Evolutionary conservation across 1,140 invertebrate genomes (phyloP).

Genomic region (Drosophila albomicans): DNA sequence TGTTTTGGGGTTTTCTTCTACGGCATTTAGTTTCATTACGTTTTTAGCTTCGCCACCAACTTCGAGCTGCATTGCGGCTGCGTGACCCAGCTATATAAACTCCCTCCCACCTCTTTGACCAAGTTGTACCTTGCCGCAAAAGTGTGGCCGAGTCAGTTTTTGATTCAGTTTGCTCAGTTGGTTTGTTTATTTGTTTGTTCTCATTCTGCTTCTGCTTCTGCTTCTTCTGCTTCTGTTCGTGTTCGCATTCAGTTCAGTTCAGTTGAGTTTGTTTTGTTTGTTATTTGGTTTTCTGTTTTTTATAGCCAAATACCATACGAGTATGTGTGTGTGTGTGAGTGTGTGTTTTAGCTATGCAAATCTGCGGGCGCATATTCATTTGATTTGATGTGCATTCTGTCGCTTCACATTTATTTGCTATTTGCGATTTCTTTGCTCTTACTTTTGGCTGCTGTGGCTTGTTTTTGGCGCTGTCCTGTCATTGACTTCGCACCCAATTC

Average conservation of each 20-base stretch:
- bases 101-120: background rate
- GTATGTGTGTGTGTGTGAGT: background rate
- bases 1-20: conserved; percentile 76
- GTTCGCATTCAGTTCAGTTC: conserved; percentile 1
- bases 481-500: conserved; percentile 18
- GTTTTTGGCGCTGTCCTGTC: conserved; percentile 47
- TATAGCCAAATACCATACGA: conserved; percentile 19
- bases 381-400: conserved; percentile 70
- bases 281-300: conserved; percentile 62
- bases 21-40: conserved; percentile 79
- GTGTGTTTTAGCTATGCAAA: conserved; percentile 46
- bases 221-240: background rate
- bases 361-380: conserved; percentile 70
- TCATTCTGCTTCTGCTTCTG: conserved; percentile 20
- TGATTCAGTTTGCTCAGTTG: conserved; percentile 54
- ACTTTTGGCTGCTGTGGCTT: conserved; percentile 46
- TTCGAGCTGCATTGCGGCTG: conserved; percentile 57
- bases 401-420: conserved; percentile 65
- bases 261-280: conserved; percentile 49
- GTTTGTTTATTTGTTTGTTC: conserved; percentile 49
- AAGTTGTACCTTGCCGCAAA: conserved; percentile 8
- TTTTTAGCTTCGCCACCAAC: conserved; percentile 43
- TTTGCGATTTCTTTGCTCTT: conserved; percentile 48
- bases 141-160: conserved; percentile 43
- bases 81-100: conserved; percentile 54